A percentile compares a stretch with the other conserved stretches of the same genome.
These are phyloP conservation scores for Caenorhabditis afra DNA, from an alignment of 2,888 invertebrate genomes.

Conservation along the genomic window DNA sequence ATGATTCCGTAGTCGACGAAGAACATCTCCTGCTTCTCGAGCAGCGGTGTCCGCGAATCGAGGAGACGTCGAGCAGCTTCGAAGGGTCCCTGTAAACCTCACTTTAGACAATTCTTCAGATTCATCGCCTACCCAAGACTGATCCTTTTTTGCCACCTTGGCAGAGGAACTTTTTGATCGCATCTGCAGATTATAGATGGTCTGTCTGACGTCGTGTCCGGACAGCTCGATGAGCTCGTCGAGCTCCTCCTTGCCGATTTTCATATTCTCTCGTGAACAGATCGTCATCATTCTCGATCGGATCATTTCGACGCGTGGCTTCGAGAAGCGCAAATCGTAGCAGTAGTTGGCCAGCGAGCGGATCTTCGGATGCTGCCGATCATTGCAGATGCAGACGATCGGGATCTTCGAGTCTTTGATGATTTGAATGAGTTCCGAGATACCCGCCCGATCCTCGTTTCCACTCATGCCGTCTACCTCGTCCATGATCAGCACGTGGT, in stretches of 20 bases:
- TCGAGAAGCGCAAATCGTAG: constrained; percentile 90
- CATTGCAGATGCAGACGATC: constrained; percentile 98
- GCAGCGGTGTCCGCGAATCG: constrained; percentile 83
- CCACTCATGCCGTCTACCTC: constrained; percentile 94
- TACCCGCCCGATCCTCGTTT: constrained; percentile 56
- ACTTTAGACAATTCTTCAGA: not conserved
- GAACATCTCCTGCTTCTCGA: constrained; percentile 86
- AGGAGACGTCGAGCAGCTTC: constrained; percentile 84
- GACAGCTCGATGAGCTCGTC: constrained; percentile 87
- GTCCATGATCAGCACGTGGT: constrained; percentile 97
- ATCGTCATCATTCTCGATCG: constrained; percentile 92
- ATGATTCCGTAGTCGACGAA: constrained; percentile 96
- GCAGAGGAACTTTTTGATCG: constrained; percentile 83
- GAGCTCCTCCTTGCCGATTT: constrained; percentile 86
- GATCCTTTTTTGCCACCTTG: constrained; percentile 87
- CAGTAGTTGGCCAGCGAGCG: constrained; percentile 93
- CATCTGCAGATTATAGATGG: constrained; percentile 88
- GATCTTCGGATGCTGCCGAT: constrained; percentile 87
- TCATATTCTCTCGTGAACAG: constrained; percentile 92
- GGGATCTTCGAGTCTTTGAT: constrained; percentile 92
- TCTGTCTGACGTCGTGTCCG: constrained; percentile 91
- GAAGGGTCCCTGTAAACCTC: constrained; percentile 76
- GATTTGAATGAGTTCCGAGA: constrained; percentile 90
- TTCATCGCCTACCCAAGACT: constrained; percentile 85
- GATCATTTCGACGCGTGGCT: constrained; percentile 92